Conservation (phyloP, 2,113 vertebrate genomes). For the Crotophaga sulcirostris region DNA sequence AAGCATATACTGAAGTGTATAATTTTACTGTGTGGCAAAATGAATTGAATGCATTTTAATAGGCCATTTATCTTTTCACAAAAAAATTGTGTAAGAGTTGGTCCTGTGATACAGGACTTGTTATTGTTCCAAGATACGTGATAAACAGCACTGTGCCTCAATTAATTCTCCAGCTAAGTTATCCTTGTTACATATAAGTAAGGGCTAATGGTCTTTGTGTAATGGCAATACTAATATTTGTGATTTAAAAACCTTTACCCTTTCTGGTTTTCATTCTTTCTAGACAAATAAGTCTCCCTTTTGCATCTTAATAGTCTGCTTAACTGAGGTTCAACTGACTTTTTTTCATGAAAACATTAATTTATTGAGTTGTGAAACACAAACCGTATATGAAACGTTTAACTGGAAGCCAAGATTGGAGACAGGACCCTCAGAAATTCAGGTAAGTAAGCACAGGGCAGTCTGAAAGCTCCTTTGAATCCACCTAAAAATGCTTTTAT, state of each 20-base stretch:
- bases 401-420: not conserved
- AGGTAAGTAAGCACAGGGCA: not conserved
- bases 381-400: fast-evolving
- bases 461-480: not conserved
- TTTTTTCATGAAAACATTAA: not conserved
- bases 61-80: not conserved
- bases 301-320: not conserved
- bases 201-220: not conserved
- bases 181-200: not conserved
- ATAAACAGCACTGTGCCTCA: not conserved
- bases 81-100: not conserved
- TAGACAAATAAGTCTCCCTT: not conserved
- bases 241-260: not conserved
- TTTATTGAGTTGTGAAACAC: not conserved
- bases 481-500: not conserved
- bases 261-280: not conserved
- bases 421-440: not conserved
- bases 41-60: not conserved
- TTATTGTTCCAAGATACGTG: not conserved
- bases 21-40: not conserved
- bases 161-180: not conserved
- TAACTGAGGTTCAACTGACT: not conserved
- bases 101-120: not conserved
- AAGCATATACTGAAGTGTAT: not conserved
- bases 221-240: not conserved